A percentile compares a stretch with the other conserved stretches of the same genome.
phyloP scores from a whole-genome alignment of 2,888 invertebrate genomes.

The Plebejus argus region DNA sequence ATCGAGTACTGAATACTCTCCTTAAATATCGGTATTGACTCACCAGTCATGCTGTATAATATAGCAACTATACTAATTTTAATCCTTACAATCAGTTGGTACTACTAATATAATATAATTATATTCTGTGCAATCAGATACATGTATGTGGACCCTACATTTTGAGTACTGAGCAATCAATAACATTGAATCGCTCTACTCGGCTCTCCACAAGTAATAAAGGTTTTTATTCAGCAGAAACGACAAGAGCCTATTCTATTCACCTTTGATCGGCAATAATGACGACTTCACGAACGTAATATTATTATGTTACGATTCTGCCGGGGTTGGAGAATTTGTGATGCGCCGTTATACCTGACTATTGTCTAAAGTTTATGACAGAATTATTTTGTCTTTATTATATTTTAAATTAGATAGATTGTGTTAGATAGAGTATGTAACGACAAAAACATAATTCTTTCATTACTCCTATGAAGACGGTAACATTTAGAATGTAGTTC shows the following conservation, averaged over 20 bases:
- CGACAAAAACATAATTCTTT: not conserved
- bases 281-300: constrained; percentile 11
- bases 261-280: constrained; percentile 18
- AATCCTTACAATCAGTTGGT: no score
- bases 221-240: constrained; percentile 15
- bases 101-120: no score
- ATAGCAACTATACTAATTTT: no score
- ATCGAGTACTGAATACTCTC: no score
- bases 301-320: not conserved
- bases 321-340: not conserved
- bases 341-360: not conserved
- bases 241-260: not conserved
- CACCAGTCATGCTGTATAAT: no score
- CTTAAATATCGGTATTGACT: no score
- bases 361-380: constrained; percentile 11
- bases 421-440: no score
- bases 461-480: not conserved
- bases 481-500: not conserved
- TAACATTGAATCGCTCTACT: not conserved
- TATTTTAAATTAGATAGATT: no score
- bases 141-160: not conserved
- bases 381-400: not conserved
- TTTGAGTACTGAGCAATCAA: not conserved
- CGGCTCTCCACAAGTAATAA: not conserved
- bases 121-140: not conserved